These are phyloP conservation scores for Leptopilina drosophilae DNA, from an alignment of 2,888 invertebrate species.

Conservation along the genomic window DNA sequence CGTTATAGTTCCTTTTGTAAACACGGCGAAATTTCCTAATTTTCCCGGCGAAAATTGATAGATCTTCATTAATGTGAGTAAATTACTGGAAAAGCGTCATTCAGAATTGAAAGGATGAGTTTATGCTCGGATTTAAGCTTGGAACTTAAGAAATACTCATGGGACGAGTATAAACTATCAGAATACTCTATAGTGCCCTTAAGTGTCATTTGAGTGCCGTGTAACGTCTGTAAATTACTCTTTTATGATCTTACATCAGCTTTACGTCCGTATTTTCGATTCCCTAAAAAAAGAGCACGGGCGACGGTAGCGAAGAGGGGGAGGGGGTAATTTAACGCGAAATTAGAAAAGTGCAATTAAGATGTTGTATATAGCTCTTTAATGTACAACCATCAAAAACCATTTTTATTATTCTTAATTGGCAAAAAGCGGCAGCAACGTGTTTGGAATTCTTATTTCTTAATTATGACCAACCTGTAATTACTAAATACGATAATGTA, in stretches of 20 bases:
- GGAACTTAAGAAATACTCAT: slow-evolving; percentile 15
- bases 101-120: slow-evolving; percentile 16
- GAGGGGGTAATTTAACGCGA: neutral
- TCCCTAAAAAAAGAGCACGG: neutral
- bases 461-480: too few relatives aligned
- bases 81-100: slow-evolving; percentile 1
- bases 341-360: neutral
- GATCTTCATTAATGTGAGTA: neutral
- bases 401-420: slow-evolving; percentile 4
- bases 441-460: slow-evolving; percentile 8
- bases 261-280: neutral
- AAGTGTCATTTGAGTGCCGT: slow-evolving; percentile 37
- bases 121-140: neutral
- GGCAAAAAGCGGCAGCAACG: slow-evolving; percentile 10
- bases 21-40: too few relatives aligned
- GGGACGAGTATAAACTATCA: slow-evolving; percentile 6
- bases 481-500: too few relatives aligned
- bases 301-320: too few relatives aligned
- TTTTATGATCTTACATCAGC: slow-evolving; percentile 1
- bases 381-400: neutral
- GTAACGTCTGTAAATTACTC: slow-evolving; percentile 19
- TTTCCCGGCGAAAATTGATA: neutral
- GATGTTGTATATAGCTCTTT: neutral
- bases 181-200: slow-evolving; percentile 18
- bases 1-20: too few relatives aligned